Base-by-base conservation (phyloP, 2,888 invertebrate species). In the Dusona sp. region DNA sequence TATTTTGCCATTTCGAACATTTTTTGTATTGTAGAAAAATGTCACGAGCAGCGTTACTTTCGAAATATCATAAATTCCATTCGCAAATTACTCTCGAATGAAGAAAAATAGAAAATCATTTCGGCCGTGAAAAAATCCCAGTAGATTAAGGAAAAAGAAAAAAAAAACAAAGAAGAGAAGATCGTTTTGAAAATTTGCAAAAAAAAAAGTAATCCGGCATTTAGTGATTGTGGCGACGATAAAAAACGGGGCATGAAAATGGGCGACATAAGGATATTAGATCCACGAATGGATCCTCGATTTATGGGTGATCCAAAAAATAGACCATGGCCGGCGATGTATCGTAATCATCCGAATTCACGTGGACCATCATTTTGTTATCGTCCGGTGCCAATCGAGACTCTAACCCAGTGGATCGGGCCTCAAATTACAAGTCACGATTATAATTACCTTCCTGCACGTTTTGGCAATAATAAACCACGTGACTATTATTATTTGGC, bases 251-350 rank as follows among this genome's bases (percentile, higher is more conserved):
- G 25, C 42, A 64, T 74, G 13, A 89, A 79, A 65, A 95, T 95
- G 95, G 95, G 96, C 92, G 96, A 96, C 94, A 94, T 95, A 91
- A 91, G 96, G 93, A 95, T 97, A 19, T 72, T 94, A 85, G 94
- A 93, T 91, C 93, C 93, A 0, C 89, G 93, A 94, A 96, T 96
- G 95, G 96, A 96, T 93, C 96, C 95, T 94, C 95, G 95, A 91
- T 94, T 89, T 88, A 94, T 94, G 92, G 93, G 84, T 84, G 96
- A 95, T 90, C 95, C 94, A 89, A 93, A 94, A 64, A 92, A 92
- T 72, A 95, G 96, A 90, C 96, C 96, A 86, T 97, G 97, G 96
- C 96, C 96, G 65, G 96, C 96, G 92, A 95, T 96, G 92, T 95
- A 96, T 91, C 95, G 96, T 48, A 94, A 92, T 73, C 92, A 92